Evolutionary conservation across 2,113 vertebrate species (phyloP).

Genomic region (Sciurus niger): DNA sequence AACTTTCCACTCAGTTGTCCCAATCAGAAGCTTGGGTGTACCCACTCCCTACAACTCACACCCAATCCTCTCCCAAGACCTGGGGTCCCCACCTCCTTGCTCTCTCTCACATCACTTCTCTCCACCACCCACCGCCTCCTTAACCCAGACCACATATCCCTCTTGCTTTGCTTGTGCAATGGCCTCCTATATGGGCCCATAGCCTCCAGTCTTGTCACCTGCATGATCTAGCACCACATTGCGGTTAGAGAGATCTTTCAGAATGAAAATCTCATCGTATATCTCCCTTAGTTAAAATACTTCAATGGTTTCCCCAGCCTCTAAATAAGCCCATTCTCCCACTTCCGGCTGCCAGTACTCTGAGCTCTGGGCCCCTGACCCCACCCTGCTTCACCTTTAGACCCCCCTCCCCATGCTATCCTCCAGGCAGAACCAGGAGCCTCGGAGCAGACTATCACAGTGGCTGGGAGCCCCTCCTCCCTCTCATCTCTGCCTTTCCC

Average conservation of each 20-base stretch:
- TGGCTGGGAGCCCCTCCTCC: not conserved
- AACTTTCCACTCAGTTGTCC: not conserved
- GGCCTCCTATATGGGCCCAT: not conserved
- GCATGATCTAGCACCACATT: not conserved
- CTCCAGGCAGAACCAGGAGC: not conserved
- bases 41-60: not conserved
- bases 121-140: not conserved
- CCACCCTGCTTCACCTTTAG: not conserved
- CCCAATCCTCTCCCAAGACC: not conserved
- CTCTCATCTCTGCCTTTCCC: not conserved
- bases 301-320: not conserved
- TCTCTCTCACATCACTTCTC: not conserved
- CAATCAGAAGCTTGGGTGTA: not conserved
- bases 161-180: not conserved
- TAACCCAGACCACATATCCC: not conserved
- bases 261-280: not conserved
- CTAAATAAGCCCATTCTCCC: not conserved
- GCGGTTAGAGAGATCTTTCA: not conserved
- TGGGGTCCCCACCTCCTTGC: accelerated
- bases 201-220: not conserved
- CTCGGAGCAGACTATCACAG: not conserved
- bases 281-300: not conserved
- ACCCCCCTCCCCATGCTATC: too few relatives aligned
- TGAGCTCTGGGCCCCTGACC: not conserved
- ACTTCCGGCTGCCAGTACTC: too few relatives aligned